Percentiles rank a stretch among this genome's conserved stretches.
phyloP scores from a whole-genome alignment of 2,797 vertebrate species.

The Botia almorhae region DNA sequence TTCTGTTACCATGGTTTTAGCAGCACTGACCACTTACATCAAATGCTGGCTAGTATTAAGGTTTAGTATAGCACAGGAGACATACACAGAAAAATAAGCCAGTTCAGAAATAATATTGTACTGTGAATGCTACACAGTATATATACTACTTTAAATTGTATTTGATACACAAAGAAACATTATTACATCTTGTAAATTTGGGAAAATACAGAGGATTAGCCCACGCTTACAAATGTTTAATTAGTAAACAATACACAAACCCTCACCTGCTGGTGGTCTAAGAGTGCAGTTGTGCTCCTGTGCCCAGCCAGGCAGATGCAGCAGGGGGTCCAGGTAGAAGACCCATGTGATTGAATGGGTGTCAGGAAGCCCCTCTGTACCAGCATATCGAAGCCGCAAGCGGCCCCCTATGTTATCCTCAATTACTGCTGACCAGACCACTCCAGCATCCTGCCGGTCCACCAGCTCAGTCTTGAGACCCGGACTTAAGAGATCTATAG shows the following conservation, averaged over 20 bases:
- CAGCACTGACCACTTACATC: constrained; percentile 7
- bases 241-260: constrained; percentile 14
- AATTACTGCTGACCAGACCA: constrained; percentile 89
- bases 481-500: constrained; percentile 88
- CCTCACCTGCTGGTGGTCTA: constrained; percentile 88
- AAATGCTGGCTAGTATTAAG: not conserved
- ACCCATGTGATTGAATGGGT: constrained; percentile 86
- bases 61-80: not conserved
- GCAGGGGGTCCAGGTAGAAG: constrained; percentile 92
- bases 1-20: constrained; percentile 39
- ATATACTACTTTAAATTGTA: not conserved
- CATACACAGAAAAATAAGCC: not conserved
- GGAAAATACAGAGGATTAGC: not conserved
- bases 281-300: constrained; percentile 83
- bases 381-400: constrained; percentile 86
- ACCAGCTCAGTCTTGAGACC: constrained; percentile 90
- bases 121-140: no score
- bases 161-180: not conserved
- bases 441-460: constrained; percentile 77
- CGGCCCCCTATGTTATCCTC: constrained; percentile 92
- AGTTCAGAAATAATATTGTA: not conserved
- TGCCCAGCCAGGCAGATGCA: constrained; percentile 94
- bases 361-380: constrained; percentile 82
- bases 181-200: not conserved
- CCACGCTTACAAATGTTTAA: not conserved